Evolutionary conservation across 2,113 vertebrate species (phyloP), one percentile per base, ranked within the genome.

Genomic region (Agapornis roseicollis): DNA sequence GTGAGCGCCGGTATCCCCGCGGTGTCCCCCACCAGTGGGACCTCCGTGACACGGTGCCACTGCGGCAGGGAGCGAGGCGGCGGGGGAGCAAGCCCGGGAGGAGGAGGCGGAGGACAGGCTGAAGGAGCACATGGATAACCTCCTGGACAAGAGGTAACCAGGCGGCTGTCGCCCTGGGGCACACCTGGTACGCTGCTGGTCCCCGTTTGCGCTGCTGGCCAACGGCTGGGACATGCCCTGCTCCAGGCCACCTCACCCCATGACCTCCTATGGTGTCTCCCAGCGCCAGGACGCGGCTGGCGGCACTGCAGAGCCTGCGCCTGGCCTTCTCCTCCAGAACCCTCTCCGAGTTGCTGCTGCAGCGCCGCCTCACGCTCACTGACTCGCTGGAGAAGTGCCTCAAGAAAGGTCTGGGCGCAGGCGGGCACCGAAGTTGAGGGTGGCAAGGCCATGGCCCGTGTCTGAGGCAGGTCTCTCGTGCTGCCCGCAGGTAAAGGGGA

Each of bases 321-420:
- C 97, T 98, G 95, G 98, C 98, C 58, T 98, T 99, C 82, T 98
- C 98, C 23, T 98, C 98, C 84, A 98, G 66, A 97, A 94, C 98
- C 14, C 97, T 99, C n/a, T 97, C 98, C 0, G 98, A 99, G 88
- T 99, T 99, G 96, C 91, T 99, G 84, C 94, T 98, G 61, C 99
- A 99, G 88, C 98, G 99, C 71, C 96, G 98, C 88, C 97, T 99
- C 63, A 99, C 97, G 0, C 90, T 99, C 89, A 96, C 98, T 0
- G 99, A 99, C 96, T 99, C 98, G 50, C 96, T 99, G 91, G 99
- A 99, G 96, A 98, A 98, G 80, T 99, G 99, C 95, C 98, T 99
- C 78, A 99, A 98, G 95, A 99, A 99, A 98, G 99, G 99, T 99
- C 49, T 37, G 88, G 42, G 42, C 0, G 1, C 41, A 2, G 65